phyloP scores from a whole-genome alignment of 2,797 vertebrate genomes.

The Florisuga fusca region DNA sequence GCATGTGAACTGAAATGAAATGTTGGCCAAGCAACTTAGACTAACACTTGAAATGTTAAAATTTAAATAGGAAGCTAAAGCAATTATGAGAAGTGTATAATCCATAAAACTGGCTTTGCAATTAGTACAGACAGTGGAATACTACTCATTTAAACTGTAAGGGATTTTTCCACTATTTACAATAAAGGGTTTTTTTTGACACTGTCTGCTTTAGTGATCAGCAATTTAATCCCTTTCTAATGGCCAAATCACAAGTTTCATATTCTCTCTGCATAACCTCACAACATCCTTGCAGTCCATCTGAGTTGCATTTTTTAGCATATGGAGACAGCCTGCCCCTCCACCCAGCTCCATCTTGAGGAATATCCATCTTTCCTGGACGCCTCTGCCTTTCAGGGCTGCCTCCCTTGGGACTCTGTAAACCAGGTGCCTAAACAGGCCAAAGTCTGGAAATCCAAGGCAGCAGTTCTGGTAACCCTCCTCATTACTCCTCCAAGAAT shows the following conservation, averaged over 20 bases:
- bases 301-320: too few relatives aligned
- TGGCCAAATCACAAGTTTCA: neutral
- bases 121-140: neutral
- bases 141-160: neutral
- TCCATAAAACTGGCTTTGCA: neutral
- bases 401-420: neutral
- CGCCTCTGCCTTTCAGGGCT: too few relatives aligned
- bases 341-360: too few relatives aligned
- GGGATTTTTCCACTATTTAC: neutral
- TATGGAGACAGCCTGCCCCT: too few relatives aligned
- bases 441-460: too few relatives aligned
- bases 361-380: too few relatives aligned
- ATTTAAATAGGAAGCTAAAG: neutral
- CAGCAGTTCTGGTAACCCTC: neutral
- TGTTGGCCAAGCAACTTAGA: neutral
- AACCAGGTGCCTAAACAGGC: neutral
- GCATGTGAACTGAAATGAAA: neutral
- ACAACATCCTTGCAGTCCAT: too few relatives aligned
- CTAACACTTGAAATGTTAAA: neutral
- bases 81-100: neutral
- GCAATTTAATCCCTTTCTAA: neutral
- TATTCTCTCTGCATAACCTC: neutral
- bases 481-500: neutral
- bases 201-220: neutral
- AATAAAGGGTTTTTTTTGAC: neutral